Percentiles rank a stretch among this genome's conserved stretches.
These are phyloP conservation scores for Cataglyphis rosenhaueri DNA, from an alignment of 2,888 invertebrate species.

Conservation along the genomic window DNA sequence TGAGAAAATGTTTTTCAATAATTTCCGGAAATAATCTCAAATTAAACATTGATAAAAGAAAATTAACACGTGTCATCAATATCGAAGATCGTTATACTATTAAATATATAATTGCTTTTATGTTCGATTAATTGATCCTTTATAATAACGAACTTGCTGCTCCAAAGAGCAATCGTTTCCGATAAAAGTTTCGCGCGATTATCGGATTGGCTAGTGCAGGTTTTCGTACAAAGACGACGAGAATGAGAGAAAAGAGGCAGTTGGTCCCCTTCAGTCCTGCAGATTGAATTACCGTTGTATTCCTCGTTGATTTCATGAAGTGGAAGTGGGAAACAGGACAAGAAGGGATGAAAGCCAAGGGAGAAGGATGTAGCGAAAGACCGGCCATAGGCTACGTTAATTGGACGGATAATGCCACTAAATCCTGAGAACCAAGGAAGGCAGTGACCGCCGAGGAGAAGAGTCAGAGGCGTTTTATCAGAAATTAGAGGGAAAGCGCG, in stretches of 20 bases:
- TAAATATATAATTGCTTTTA: not conserved
- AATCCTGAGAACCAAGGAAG: constrained; percentile 75
- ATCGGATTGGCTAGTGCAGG: constrained; percentile 35
- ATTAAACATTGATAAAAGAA: not conserved
- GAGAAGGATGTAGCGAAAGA: constrained; percentile 45
- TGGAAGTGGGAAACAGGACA: constrained; percentile 28
- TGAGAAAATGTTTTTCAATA: not conserved
- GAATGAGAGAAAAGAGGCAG: constrained; percentile 38
- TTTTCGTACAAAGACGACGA: constrained; percentile 54
- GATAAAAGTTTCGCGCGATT: constrained; percentile 35
- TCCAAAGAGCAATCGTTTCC: constrained; percentile 21
- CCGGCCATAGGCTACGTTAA: constrained; percentile 72
- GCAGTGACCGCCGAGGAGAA: constrained; percentile 55
- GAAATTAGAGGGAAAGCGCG: constrained; percentile 77
- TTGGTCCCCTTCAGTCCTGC: constrained; percentile 32
- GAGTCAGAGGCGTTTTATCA: constrained; percentile 70
- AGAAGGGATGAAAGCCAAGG: not conserved
- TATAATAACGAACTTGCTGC: constrained; percentile 9
- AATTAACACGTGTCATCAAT: constrained; percentile 6
- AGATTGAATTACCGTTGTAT: constrained; percentile 68
- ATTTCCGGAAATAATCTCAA: not conserved
- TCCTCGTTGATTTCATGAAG: constrained; percentile 49
- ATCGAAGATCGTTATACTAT: not conserved
- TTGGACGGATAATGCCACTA: constrained; percentile 80
- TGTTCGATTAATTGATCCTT: constrained; percentile 30